Base-by-base conservation (phyloP, 2,797 vertebrate genomes). In the Coreius guichenoti region DNA sequence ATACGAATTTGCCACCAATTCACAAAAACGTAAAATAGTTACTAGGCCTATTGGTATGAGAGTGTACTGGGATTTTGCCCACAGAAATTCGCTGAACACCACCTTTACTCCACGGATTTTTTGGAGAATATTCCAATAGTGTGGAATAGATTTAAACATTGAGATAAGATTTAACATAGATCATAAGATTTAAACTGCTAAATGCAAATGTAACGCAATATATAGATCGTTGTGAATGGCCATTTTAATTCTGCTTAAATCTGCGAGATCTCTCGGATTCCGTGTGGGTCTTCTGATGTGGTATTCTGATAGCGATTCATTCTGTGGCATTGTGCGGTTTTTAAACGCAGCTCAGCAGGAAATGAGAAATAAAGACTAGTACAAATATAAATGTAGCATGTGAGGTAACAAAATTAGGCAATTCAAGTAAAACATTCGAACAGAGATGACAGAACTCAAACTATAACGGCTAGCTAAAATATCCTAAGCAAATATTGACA, bases 401-500 rank as follows among this genome's bases (percentile, higher is more conserved):
- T 96, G 95, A 98, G 96, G 96, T 97, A 96, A 96, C 96, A 95
- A 95, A 95, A 96, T 93, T 95, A 96, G 96, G 96, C 96, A 96
- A 95, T 98, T 98, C 97, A 99, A 98, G 97, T 98, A 97, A 97
- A 96, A 84, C 87, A 73, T 91, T 83, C 58, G 43, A 87, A 94
- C 91, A 93, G 90, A 93, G 85, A 87, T 86, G 93, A 93, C 86
- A 89, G 86, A 88, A 51, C 23, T 65, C 13, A 4, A 83, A 61
- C 36, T 74, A 83, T 29, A 69, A 87, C 17, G 1, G 51, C 21
- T 19, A 70, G 63, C 33, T 69, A 31, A 83, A 23, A 13, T 29
- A 56, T 77, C 47, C 7, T 84, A 33, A 67, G 70, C 58, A 56
- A 69, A 29, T 63, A 29, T 26, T 26, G 58, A 61, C 23, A n/a